phyloP scores from a whole-genome alignment of 2,113 vertebrate genomes.

The Engraulis encrasicolus region DNA sequence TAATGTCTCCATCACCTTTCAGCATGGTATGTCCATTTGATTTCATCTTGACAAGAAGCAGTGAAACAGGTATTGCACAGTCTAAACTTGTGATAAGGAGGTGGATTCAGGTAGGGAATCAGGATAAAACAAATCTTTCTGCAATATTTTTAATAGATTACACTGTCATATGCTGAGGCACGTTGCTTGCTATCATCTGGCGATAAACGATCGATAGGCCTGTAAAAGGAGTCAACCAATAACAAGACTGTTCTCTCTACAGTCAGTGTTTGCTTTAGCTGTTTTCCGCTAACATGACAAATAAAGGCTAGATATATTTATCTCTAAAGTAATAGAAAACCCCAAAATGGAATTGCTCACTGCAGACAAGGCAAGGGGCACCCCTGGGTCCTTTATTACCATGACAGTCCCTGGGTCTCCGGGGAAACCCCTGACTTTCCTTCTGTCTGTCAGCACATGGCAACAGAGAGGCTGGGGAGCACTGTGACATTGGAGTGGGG shows the following conservation, averaged over 20 bases:
- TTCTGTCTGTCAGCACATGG: too few relatives aligned
- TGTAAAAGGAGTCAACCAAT: slow-evolving; percentile 24
- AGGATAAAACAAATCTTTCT: slow-evolving; percentile 37
- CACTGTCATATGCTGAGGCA: background rate
- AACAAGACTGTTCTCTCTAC: slow-evolving; percentile 16
- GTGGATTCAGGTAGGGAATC: slow-evolving; percentile 25
- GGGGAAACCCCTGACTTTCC: too few relatives aligned
- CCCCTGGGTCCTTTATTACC: background rate
- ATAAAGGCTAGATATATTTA: slow-evolving; percentile 14
- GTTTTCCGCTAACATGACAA: background rate
- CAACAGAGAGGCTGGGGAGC: too few relatives aligned
- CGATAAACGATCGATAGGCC: slow-evolving; percentile 26
- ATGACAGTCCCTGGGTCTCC: background rate
- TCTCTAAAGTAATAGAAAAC: background rate
- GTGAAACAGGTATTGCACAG: background rate
- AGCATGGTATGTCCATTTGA: background rate
- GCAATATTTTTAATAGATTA: slow-evolving; percentile 46
- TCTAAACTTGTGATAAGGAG: background rate
- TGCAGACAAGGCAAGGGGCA: background rate
- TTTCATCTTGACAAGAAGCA: background rate
- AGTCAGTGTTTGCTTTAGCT: slow-evolving; percentile 13
- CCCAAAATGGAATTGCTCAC: background rate
- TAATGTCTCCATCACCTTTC: background rate
- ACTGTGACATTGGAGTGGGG: too few relatives aligned
- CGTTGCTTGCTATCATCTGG: slow-evolving; percentile 4